A percentile compares a stretch with the other conserved stretches of the same genome.
Evolutionary conservation across 2,888 invertebrate genomes (phyloP).

Genomic region (Amorpha juglandis): DNA sequence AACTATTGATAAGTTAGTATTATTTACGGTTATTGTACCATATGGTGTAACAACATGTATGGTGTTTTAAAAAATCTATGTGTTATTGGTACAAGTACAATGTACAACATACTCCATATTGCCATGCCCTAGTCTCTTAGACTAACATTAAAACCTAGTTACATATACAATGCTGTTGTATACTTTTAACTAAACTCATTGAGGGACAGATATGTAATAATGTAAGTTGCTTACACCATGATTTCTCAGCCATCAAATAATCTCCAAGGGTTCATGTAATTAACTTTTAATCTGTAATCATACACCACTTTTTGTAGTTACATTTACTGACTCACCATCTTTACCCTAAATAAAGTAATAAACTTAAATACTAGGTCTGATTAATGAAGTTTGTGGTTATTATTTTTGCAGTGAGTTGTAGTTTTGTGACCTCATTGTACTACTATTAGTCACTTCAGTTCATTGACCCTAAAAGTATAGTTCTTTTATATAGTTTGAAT

Average conservation of each 20-base stretch:
- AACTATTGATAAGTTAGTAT: no score
- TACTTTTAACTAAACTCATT: no score
- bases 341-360: not conserved
- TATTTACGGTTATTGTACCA: not conserved
- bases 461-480: not conserved
- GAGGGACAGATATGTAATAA: no score
- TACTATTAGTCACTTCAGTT: not conserved
- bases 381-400: not conserved
- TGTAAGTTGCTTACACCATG: no score
- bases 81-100: not conserved
- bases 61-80: not conserved
- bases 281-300: no score
- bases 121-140: not conserved
- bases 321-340: not conserved
- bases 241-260: no score
- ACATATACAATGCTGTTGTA: not conserved
- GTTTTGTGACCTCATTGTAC: not conserved
- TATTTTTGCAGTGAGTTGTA: not conserved
- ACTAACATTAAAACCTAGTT: no score
- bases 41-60: not conserved
- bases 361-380: not conserved
- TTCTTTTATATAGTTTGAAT: no score
- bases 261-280: no score
- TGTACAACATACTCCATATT: not conserved
- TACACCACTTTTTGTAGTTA: no score